Percentiles rank a stretch among this genome's conserved stretches.
Evolutionary conservation across 2,797 vertebrate genomes (phyloP).

Genomic region (Microctenopoma stevenorrisi): DNA sequence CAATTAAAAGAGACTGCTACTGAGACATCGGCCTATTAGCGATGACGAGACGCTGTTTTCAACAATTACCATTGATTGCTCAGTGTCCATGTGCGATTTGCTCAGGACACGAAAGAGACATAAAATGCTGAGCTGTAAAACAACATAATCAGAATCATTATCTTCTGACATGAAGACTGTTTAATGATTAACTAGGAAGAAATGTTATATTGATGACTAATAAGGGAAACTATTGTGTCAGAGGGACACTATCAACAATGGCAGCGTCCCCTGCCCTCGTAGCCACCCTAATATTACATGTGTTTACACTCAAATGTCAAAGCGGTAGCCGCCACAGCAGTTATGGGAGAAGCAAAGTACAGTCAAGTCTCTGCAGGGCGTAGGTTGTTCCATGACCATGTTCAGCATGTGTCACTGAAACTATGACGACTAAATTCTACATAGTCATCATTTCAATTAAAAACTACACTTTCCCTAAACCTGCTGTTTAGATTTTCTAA

Average conservation of each 20-base stretch:
- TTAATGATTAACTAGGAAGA: not conserved
- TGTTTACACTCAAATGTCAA: no score
- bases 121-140: constrained; percentile 18
- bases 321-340: not conserved
- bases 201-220: not conserved
- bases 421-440: no score
- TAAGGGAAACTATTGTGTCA: not conserved
- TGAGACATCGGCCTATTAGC: constrained; percentile 44
- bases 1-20: constrained; percentile 53
- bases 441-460: no score
- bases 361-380: not conserved
- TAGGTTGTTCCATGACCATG: not conserved
- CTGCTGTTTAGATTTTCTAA: no score
- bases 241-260: not conserved
- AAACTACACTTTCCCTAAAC: no score
- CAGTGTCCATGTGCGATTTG: constrained; percentile 34
- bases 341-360: not conserved
- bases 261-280: not conserved
- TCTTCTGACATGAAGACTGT: constrained; percentile 4
- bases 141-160: constrained; percentile 35
- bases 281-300: not conserved
- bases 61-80: constrained; percentile 53
- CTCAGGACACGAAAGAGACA: constrained; percentile 28
- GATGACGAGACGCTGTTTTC: constrained; percentile 37
- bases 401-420: no score